A percentile compares a stretch with the other conserved stretches of the same genome.
These are phyloP conservation scores for Eurystomus gularis DNA, from an alignment of 2,113 vertebrate genomes.

Conservation along the genomic window DNA sequence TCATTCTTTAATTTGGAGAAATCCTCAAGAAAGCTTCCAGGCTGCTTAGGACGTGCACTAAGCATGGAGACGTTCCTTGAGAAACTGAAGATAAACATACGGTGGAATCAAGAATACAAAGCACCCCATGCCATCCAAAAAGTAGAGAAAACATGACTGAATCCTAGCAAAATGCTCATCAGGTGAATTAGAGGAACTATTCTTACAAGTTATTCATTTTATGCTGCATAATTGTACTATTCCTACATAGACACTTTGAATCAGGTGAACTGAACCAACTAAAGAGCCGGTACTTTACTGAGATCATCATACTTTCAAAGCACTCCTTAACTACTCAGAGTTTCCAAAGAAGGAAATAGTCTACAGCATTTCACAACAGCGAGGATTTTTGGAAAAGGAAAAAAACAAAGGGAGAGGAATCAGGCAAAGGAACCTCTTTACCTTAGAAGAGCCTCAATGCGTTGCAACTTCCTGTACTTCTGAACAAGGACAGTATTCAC, in stretches of 20 bases:
- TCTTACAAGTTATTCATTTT: neutral
- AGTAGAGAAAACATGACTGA: neutral
- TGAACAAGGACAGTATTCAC: neutral
- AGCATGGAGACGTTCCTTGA: neutral
- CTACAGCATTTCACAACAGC: neutral
- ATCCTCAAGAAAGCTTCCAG: neutral
- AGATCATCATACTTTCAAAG: neutral
- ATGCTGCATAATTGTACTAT: neutral
- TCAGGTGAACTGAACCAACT: neutral
- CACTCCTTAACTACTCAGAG: neutral
- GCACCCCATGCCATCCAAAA: neutral
- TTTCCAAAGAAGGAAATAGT: neutral
- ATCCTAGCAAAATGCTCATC: neutral
- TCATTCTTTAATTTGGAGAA: neutral
- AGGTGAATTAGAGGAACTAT: neutral
- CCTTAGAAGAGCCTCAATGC: neutral
- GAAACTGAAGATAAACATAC: neutral
- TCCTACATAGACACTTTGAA: neutral
- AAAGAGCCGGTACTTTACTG: neutral
- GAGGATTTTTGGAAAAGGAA: neutral
- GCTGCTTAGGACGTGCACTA: neutral
- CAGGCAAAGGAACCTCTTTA: neutral
- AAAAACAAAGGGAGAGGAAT: neutral
- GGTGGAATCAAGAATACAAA: neutral
- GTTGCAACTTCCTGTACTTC: neutral